Base-by-base conservation (phyloP, 2,888 invertebrate genomes). In the Acrobasis suavella region DNA sequence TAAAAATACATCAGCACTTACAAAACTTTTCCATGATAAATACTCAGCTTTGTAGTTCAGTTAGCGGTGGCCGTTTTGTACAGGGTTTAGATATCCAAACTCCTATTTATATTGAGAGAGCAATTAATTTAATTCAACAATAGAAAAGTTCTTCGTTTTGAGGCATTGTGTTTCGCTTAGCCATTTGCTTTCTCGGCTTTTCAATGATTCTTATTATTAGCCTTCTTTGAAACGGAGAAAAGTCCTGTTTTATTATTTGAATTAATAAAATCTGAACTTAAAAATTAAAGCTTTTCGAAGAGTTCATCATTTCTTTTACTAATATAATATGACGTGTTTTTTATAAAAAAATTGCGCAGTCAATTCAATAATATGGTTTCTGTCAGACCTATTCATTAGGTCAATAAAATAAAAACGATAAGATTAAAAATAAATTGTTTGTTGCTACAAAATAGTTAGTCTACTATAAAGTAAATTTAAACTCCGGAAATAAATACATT, bases 71-170 rank as follows among this genome's bases (percentile, higher is more conserved):
- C 75, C 78, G 75, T 77, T 76, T 76, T 74, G 71, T 66, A 38
- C 39, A 42, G 51, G 42, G 70, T 74, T 72, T 72, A 68, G 72
- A 76, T 77, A 78, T 77, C 76, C 72, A 71, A 78, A 79, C 74
- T 75, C 75, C 72, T 81, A 78, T 83, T 85, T 85, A 81, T 83
- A 82, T 83, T 82, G 78, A 77, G 78, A 83, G 83, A 85, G 88
- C 89, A 89, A 90, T 91, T 89, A 89, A 90, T 89, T 87, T 81
- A 78, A 83, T 80, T 85, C 76, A 81, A 91, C 91, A 91, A 91
- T 89, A 82, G 87, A 85, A 87, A 90, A 90, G 81, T 89, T 89
- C 78, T 70, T 76, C 78, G 81, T 85, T 86, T 84, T 87, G 88
- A 88, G 84, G 88, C 82, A 87, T 90, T 91, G 89, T 89, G 78